Percentiles rank a stretch among this genome's conserved stretches.
These are phyloP conservation scores for Argyrosomus japonicus DNA, from an alignment of 2,113 vertebrate genomes.

Conservation along the genomic window DNA sequence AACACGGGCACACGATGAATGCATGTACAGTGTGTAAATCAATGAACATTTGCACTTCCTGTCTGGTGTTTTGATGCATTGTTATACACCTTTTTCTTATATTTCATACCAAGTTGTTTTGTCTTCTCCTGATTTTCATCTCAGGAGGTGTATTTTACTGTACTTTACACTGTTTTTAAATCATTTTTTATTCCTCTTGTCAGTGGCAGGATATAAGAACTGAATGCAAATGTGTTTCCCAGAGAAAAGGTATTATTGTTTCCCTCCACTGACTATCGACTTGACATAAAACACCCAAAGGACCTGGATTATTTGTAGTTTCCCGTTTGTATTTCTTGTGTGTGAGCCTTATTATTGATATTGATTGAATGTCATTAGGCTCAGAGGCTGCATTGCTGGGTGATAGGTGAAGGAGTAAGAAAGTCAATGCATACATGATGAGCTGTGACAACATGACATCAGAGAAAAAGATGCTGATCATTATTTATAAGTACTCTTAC, in stretches of 20 bases:
- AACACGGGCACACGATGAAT: neutral
- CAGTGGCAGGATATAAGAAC: neutral
- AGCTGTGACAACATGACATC: conserved; percentile 18
- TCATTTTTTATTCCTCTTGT: neutral
- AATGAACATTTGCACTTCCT: neutral
- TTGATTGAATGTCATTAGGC: conserved; percentile 23
- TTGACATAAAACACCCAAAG: conserved; percentile 25
- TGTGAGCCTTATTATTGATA: conserved; percentile 48
- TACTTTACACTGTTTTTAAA: conserved; percentile 8
- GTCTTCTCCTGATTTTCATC: neutral
- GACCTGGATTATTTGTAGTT: conserved; percentile 30
- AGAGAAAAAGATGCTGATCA: conserved; percentile 40
- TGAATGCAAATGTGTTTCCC: conserved; percentile 7
- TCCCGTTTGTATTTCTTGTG: conserved; percentile 2
- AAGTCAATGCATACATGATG: conserved; percentile 31
- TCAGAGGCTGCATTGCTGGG: conserved; percentile 3
- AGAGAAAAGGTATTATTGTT: neutral
- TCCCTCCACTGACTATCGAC: neutral
- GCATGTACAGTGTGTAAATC: neutral
- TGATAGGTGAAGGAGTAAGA: conserved; percentile 20
- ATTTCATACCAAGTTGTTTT: neutral
- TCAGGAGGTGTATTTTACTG: neutral
- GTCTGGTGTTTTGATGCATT: neutral
- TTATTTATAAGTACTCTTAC: conserved; percentile 66
- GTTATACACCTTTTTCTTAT: neutral